Base-by-base conservation (phyloP, 2,888 invertebrate genomes). In the Piscicola geometra region DNA sequence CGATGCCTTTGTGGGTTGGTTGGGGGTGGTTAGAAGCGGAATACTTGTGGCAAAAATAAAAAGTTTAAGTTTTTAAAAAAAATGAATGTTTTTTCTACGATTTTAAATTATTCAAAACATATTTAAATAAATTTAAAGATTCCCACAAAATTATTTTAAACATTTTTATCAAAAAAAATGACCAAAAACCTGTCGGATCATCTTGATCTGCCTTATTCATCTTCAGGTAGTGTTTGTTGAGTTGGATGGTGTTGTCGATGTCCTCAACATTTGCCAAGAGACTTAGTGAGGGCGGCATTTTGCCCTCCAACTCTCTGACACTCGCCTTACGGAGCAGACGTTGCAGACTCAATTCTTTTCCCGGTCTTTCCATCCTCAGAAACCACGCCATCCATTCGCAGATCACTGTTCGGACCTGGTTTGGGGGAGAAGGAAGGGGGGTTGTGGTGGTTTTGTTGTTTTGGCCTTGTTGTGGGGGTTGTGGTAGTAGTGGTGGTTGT, bases 381-480 rank as follows among this genome's bases (percentile, higher is more conserved):
- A 70, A 56, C 80, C 80, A 80, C 5, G 80, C 79, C 33, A 80
- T 32, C 80, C 80, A 80, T 35, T 80, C 80, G 76, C 80, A 80
- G 30, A 80, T 69, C 9, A 76, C 75, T 41, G 77, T 80, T n/a
- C 78, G 74, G 36, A 80, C 76, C 80, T 80, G 77, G 1, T n/a
- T n/a, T n/a, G n/a, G n/a, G n/a, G n/a, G n/a, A n/a, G n/a, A n/a
- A n/a, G 30, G 64, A 64, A 12, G 30, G 25, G 25, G n/a, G n/a
- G n/a, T n/a, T n/a, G n/a, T n/a, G n/a, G n/a, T n/a, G n/a, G n/a
- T n/a, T n/a, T n/a, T n/a, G n/a, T n/a, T 9, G 30, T 28, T 47
- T 9, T 47, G 50, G 21, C 12, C 9, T 47, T 9, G 21, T 47
- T 9, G 50, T 47, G 50, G 21, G 9, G 50, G 21, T 47, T 9